Base-by-base conservation (phyloP, 35 echinoderm and acorn worm genomes). In the Apostichopus californicus region DNA sequence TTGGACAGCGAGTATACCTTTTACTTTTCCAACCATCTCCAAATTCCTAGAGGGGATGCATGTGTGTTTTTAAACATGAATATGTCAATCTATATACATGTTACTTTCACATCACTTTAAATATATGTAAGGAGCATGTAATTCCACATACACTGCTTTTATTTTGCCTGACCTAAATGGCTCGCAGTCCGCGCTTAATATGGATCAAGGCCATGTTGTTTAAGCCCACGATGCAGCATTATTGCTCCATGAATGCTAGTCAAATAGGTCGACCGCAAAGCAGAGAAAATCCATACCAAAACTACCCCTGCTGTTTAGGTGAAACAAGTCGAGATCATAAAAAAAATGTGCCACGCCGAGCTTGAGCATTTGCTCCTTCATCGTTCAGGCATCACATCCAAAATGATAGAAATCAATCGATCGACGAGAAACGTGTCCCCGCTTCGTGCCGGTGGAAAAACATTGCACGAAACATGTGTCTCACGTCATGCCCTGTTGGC, bases 241-340 rank as follows among this genome's bases (percentile, higher is more conserved):
- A 82, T 82, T 18, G 46, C 80, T 82, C 80, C 86, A 17, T 72
- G 64, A 52, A 89, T 89, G 86, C 14, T 73, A 87, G 34, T 73
- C 86, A 89, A 89, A 89, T 89, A 89, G 86, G 86, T 89, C 86
- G 60, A 89, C 86, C 68, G 86, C 86, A 89, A 73, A 89, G 63
- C 17, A 89, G 86, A 68, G 86, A 89, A 89, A 89, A 89, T 89
- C 86, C 68, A 89, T 89, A 89, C 61, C 83, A 87, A 87, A 75
- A 46, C 34, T 89, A 26, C 86, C 86, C 60, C 86, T 89, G 81
- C 54, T 85, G 81, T 58, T 58, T 85, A 85, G 58, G 81, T 58
- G 58, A 85, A 85, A 85, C 57, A 89, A 18, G 71, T 89, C 3
- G 52, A 53, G 12, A 12, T 15, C 26, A 17, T 54, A 23, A 55